Evolutionary conservation across 2,113 vertebrate species (phyloP), one percentile per base, ranked within the genome.

Genomic region (Solea senegalensis): DNA sequence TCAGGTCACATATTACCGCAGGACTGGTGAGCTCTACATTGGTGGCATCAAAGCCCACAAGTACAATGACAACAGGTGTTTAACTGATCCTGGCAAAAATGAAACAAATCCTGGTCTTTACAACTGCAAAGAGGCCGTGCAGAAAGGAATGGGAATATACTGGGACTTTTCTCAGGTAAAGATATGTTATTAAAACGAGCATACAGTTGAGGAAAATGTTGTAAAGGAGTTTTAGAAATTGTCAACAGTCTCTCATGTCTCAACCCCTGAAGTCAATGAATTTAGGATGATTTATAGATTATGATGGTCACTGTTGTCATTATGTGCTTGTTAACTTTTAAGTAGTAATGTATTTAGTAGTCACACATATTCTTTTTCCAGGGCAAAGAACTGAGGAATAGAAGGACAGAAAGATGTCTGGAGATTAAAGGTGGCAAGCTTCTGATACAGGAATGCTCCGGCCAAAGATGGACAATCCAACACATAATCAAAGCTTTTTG

Each of bases 161-260:
- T 94, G 93, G 93, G 84, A 92, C 57, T 93, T 93, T 54, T 87
- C 76, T 86, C 91, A 94, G 92, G 92, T 93, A 81, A 1, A 0
- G 4, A 15, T 4, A 6, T 34, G 34, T 34, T 34, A 34, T 34
- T 6, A 34, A 34, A 34, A 34, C 34, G 2, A 34, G 34, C 34
- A 34, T 34, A 34, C 3, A 34, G 34, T 34, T 6, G 5, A 34
- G 34, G 34, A 34, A 34, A 6, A 34, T 4, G 34, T 34, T 34
- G 34, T 6, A 34, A 34, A 34, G 5, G 34, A 34, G 34, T 34
- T 34, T 3, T 34, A 34, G 34, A 34, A 34, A 34, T 6, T 4
- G 34, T 34, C 34, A 34, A 34, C 34, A 34, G 34, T 34, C 34
- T 34, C 3, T 34, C 34, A 34, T 34, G 34, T 4, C 21, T 21